Base-by-base conservation (phyloP, 2,113 vertebrate species). In the Scophthalmus maximus region DNA sequence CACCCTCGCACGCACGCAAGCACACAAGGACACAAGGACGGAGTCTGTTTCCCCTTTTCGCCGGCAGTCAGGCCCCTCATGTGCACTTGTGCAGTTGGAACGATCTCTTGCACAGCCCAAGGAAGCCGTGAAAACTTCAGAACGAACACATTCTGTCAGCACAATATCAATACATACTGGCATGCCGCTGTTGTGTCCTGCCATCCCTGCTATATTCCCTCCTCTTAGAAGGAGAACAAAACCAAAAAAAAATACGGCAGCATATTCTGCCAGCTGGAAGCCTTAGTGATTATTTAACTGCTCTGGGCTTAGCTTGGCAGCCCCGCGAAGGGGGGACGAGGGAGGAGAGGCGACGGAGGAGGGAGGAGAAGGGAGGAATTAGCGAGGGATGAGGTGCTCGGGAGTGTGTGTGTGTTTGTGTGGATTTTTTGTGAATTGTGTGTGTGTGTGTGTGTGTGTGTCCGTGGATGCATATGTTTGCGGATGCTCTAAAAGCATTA, bases 211-310 rank as follows among this genome's bases (percentile, higher is more conserved):
- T 87, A 68, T 82, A 84, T 78, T 81, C 63, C 73, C 76, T 71
- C 58, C 57, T 76, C 76, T 79, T 65, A 52, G 59, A n/a, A n/a
- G n/a, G n/a, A n/a, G 26, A 17, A 52, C 27, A 52, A 26, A 52
- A 25, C 25, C 4, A 53, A 29, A 53, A 29, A 78, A 76, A 83
- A 78, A 81, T 38, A n/a, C n/a, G 60, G 63, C 76, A 46, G 84
- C 68, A 75, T 78, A 83, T 78, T 59, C 79, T 90, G 92, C 92
- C 91, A 92, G 83, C 91, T 92, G 92, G 92, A 92, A 87, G 89
- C 86, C 80, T 92, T 83, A 73, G 84, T 88, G 88, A 91, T 93
- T 91, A 91, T 91, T 93, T 91, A 91, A 89, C 87, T 89, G 83
- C 90, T 89, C 81, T 79, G 82, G 85, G 92, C 87, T 90, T 87